Percentiles rank a stretch among this genome's conserved stretches.
Evolutionary conservation across 2,888 invertebrate genomes (phyloP).

Genomic region (Blastobasis adustella): DNA sequence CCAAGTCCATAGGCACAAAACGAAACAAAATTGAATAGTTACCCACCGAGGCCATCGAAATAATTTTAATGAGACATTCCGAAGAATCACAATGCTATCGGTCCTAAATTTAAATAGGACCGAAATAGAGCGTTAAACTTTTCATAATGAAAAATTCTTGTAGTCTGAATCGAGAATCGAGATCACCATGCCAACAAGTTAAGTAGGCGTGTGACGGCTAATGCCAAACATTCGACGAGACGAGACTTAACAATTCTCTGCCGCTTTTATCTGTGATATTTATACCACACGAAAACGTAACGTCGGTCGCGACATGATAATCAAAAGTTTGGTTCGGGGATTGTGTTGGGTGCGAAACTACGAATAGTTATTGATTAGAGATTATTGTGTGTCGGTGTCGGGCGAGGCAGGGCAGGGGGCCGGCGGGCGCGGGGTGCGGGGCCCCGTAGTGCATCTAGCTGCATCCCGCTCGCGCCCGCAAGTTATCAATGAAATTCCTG

Average conservation of each 20-base stretch:
- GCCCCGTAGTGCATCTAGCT: constrained; percentile 28
- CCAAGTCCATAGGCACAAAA: neutral
- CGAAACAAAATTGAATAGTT: neutral
- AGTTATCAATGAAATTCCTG: constrained; percentile 70
- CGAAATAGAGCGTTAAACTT: neutral
- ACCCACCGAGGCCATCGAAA: constrained; percentile 1
- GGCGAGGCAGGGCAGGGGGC: too few species aligned
- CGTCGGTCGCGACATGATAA: neutral
- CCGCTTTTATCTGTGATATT: constrained; percentile 23
- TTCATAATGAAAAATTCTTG: constrained; percentile 17
- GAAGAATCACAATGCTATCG: too few species aligned
- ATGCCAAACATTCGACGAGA: constrained; percentile 46
- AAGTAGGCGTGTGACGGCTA: constrained; percentile 49
- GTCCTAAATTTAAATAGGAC: neutral
- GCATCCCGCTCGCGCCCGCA: constrained; percentile 57
- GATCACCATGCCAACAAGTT: constrained; percentile 34
- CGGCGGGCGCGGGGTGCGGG: too few species aligned
- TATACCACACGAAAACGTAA: constrained; percentile 2
- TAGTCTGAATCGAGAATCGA: constrained; percentile 23
- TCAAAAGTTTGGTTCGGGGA: neutral
- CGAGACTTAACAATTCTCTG: constrained; percentile 35
- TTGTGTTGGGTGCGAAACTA: too few species aligned
- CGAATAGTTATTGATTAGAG: too few species aligned
- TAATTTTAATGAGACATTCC: neutral
- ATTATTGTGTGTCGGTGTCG: too few species aligned